Base-by-base conservation (phyloP, 2,113 vertebrate genomes). In the Felis chaus region DNA sequence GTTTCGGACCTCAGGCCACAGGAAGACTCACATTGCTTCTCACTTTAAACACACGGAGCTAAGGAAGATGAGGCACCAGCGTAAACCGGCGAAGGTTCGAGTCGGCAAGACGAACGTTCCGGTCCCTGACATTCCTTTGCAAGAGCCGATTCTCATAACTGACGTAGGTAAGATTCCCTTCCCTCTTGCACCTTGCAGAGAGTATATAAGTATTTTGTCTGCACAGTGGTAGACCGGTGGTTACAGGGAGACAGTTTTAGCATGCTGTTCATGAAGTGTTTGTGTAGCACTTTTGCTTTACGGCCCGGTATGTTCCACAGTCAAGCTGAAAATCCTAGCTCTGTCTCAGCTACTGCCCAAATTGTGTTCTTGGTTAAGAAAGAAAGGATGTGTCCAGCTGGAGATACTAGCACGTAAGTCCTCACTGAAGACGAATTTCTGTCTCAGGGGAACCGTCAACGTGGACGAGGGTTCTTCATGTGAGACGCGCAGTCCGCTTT, bases 101-200 rank as follows among this genome's bases (percentile, higher is more conserved):
- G 98, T 99, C 14, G 99, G 99, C 97, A 99, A 99, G 98, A 99
- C 98, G 10, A 99, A 82, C 80, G 97, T 99, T 84, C 99, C 99
- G 3, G 98, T 99, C 45, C 99, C 99, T 2, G 99, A 99, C 10
- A 99, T 99, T 73, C 99, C 99, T 94, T 97, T 99, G 96, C 99
- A 99, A 95, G 99, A 99, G n/a, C 99, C 99, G 11, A 99, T 99
- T 92, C 99, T 99, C 96, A 99, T 99, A 98, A 99, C 99, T 7
- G 99, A 99, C 98, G 98, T 99, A 90, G 99, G 99, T 99, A 99
- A 98, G 98, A 6, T 0, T 4, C 7, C 9, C 55, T 63, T 45
- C 55, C 39, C 29, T 71, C 23, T 53, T 18, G n/a, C 53, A 1
- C 57, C 18, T 27, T 14, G 5, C 5, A 23, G 4, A 53, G 9